phyloP scores from a whole-genome alignment of 2,888 invertebrate genomes.

The Parnassius mnemosyne region DNA sequence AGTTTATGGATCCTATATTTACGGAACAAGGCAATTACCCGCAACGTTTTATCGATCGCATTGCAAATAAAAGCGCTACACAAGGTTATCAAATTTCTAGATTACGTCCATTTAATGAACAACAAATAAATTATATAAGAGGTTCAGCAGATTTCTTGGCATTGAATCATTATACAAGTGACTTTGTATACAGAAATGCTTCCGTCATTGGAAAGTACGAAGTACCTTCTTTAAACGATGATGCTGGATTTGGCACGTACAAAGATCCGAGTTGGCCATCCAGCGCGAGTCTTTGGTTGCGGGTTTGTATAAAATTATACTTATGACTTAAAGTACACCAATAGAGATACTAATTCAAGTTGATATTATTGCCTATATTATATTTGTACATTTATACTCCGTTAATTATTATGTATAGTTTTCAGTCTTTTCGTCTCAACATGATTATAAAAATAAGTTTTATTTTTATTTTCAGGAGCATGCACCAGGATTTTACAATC shows the following conservation, averaged over 20 bases:
- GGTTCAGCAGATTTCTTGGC: conserved; percentile 38
- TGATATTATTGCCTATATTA: too few species aligned
- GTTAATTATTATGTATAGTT: too few species aligned
- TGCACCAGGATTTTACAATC: conserved; percentile 31
- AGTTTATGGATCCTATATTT: conserved; percentile 81
- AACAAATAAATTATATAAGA: conserved; percentile 48
- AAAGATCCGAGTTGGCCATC: conserved; percentile 30
- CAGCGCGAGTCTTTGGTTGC: conserved; percentile 29
- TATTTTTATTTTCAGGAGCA: conserved; percentile 27
- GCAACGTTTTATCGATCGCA: conserved; percentile 73
- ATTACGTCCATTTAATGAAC: conserved; percentile 59
- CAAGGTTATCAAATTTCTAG: conserved; percentile 61
- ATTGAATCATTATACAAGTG: conserved; percentile 32
- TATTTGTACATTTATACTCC: too few species aligned
- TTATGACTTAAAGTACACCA: neutral
- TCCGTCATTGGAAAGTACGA: conserved; percentile 29
- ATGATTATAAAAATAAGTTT: neutral
- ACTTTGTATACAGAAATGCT: conserved; percentile 33
- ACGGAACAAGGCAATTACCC: conserved; percentile 81
- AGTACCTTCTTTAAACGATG: conserved; percentile 32
- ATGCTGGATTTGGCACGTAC: conserved; percentile 27
- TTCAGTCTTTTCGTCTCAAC: too few species aligned
- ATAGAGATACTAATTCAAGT: too few species aligned
- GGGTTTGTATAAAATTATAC: conserved; percentile 28
- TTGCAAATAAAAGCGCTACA: conserved; percentile 69